phyloP scores from a whole-genome alignment of 1,140 invertebrate species.

The Himalopsyche phryganea region DNA sequence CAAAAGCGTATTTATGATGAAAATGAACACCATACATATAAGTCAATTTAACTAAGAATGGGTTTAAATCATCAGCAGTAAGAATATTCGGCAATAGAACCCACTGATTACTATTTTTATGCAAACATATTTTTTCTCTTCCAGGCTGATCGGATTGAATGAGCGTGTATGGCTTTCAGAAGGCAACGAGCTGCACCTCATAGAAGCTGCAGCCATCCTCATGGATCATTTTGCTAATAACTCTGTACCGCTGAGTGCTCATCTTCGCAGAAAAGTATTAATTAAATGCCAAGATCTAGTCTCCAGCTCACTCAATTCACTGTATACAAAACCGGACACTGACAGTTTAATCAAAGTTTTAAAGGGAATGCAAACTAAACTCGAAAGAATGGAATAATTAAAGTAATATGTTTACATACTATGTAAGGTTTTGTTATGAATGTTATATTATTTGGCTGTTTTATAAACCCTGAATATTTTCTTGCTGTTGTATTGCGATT shows the following conservation, averaged over 20 bases:
- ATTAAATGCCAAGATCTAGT: slow-evolving; percentile 65
- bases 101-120: no score
- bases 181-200: slow-evolving; percentile 74
- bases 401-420: background rate
- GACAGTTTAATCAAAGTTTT: slow-evolving; percentile 41
- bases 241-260: slow-evolving; percentile 47
- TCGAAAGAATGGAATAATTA: slow-evolving; percentile 37
- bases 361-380: slow-evolving; percentile 42
- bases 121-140: slow-evolving; percentile 38
- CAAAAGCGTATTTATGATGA: no score
- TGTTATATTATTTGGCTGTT: no score
- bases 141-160: slow-evolving; percentile 67
- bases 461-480: background rate
- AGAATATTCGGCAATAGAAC: no score
- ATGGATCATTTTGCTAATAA: slow-evolving; percentile 60
- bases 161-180: slow-evolving; percentile 72
- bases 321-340: slow-evolving; percentile 66
- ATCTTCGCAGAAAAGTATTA: slow-evolving; percentile 57
- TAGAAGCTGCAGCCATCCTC: slow-evolving; percentile 64
- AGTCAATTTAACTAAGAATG: no score
- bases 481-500: background rate
- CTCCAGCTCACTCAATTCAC: slow-evolving; percentile 60
- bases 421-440: no score
- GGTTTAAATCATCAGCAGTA: no score
- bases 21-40: no score